phyloP scores from a whole-genome alignment of 37 sponge, comb jelly and placozoan species.

The Geodia barretti region DNA sequence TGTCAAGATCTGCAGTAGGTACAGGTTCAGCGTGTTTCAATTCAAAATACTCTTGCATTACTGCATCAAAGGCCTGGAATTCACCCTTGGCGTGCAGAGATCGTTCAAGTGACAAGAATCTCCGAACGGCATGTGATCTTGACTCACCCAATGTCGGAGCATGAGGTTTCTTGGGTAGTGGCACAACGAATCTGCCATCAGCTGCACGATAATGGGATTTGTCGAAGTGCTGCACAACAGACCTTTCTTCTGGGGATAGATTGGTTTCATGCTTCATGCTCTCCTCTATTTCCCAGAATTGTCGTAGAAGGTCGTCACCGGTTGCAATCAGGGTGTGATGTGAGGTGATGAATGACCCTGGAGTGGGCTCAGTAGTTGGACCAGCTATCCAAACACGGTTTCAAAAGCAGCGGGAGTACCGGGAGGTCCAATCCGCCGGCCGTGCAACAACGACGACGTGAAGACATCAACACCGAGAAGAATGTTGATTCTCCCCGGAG shows the following conservation, averaged over 20 bases:
- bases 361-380: neutral
- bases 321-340: constrained; percentile 16
- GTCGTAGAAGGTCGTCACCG: neutral
- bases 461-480: constrained; percentile 39
- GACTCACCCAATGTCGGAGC: constrained; percentile 39
- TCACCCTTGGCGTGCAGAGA: constrained; percentile 25
- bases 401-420: constrained; percentile 42
- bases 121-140: constrained; percentile 44
- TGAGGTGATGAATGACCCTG: neutral
- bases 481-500: constrained; percentile 24
- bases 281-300: constrained; percentile 45
- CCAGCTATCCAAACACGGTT: constrained; percentile 45
- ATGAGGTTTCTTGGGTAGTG: constrained; percentile 19
- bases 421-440: constrained; percentile 32
- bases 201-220: constrained; percentile 5
- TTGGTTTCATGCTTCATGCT: no score
- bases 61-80: constrained; percentile 25
- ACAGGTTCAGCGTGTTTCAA: constrained; percentile 42
- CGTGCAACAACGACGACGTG: constrained; percentile 6
- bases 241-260: constrained; percentile 36
- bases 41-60: constrained; percentile 44
- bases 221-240: constrained; percentile 21
- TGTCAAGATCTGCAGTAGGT: constrained; percentile 38
- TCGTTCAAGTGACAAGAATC: constrained; percentile 45
- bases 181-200: constrained; percentile 34